These are phyloP conservation scores for Amphibalanus amphitrite DNA, from an alignment of 1,140 invertebrate genomes.

Conservation along the genomic window DNA sequence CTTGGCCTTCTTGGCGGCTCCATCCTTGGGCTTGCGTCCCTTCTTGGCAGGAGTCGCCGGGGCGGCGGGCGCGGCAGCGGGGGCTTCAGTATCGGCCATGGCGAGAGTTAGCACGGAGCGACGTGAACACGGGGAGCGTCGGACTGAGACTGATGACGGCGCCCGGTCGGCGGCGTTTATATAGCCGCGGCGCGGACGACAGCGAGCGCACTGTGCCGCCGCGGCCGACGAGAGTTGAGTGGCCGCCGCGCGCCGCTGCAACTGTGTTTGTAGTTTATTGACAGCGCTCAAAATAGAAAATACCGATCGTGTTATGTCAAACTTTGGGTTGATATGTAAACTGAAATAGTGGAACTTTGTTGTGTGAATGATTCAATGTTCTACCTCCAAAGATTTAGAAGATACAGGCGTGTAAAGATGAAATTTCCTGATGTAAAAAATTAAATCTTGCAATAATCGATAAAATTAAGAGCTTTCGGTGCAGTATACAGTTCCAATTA, in stretches of 20 bases:
- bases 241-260: constrained; percentile 2
- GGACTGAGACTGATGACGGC: not conserved
- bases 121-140: not conserved
- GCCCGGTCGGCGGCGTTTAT: not conserved
- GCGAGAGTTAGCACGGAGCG: not conserved
- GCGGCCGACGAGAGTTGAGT: constrained; percentile 15
- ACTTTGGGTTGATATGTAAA: not conserved
- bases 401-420: not conserved
- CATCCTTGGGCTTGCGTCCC: constrained; percentile 12
- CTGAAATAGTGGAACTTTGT: not conserved
- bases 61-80: constrained; percentile 16
- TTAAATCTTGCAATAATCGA: not conserved
- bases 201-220: constrained; percentile 10
- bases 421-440: not conserved
- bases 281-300: no score
- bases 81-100: constrained; percentile 8
- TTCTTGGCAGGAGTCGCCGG: constrained; percentile 16
- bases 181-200: not conserved
- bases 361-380: not conserved
- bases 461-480: not conserved
- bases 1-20: constrained; percentile 15
- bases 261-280: not conserved
- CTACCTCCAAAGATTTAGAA: not conserved
- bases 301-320: no score
- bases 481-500: not conserved